Base-by-base conservation (phyloP, 2,888 invertebrate genomes). In the Crossocerus cetratus region DNA sequence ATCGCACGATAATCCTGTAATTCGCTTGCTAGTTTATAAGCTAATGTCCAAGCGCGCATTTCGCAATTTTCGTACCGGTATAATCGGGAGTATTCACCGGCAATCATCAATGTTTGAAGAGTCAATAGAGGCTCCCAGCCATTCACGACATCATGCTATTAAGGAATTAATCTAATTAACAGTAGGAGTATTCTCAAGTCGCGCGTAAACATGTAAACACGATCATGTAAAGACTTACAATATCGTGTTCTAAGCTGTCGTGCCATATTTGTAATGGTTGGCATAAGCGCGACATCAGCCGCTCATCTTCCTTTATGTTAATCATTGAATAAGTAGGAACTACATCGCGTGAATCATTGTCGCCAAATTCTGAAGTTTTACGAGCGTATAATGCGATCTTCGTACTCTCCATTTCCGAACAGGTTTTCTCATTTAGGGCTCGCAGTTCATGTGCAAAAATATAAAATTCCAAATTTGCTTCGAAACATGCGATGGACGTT, bases 271-370 rank as follows among this genome's bases (percentile, higher is more conserved):
- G 69, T 11, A 86, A 56, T 11, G 85, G 69, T 8, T 64, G 59
- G 22, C 80, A 65, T 21, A 89, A 70, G 60, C 74, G 71, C 14
- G 56, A 56, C 65, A 79, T 77, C 14, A 87, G 69, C 16, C 73
- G 77, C 1, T 70, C 69, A 60, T 89, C 86, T 45, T 85, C 82
- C n/a, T 76, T 80, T 14, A 89, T 78, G 63, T 85, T 87, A 58
- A 90, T 87, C 57, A 83, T 84, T 2, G 76, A 83, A 71, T 87
- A 89, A 49, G 87, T 80, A 18, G 90, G 87, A n/a, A 87, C 82
- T 44, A 89, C 73, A 22, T 83, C 80, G 16, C 70, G 65, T 18
- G 70, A 62, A 13, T 80, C 73, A 18, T 54, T 74, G 62, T 78
- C 77, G 0, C 44, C 59, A 16, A 69, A 57, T 43, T 76, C 69